Evolutionary conservation across 2,113 vertebrate species (phyloP).

Genomic region (Dryoscopus gambensis): DNA sequence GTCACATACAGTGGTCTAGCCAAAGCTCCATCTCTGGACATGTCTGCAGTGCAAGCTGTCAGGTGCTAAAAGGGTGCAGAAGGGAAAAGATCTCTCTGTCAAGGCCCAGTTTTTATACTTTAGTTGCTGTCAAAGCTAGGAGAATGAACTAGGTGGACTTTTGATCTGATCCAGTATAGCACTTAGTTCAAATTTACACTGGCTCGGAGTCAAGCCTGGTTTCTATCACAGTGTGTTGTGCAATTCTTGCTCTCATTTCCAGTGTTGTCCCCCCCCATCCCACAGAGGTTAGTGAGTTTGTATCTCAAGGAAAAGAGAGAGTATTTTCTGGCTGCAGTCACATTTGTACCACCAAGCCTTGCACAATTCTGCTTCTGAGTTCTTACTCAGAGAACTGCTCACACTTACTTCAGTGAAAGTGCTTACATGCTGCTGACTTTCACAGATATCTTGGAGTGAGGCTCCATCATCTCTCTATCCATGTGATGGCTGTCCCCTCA

Average conservation of each 20-base stretch:
- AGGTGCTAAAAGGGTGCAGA: not conserved
- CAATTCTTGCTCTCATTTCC: not conserved
- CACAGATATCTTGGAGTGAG: not conserved
- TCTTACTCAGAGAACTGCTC: not conserved
- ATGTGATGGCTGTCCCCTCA: not conserved
- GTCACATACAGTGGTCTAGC: not conserved
- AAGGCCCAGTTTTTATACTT: not conserved
- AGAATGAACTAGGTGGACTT: not conserved
- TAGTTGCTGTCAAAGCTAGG: not conserved
- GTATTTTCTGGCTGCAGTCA: not conserved
- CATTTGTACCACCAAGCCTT: not conserved
- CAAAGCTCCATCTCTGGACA: not conserved
- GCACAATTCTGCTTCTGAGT: not conserved
- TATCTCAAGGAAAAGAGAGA: not conserved
- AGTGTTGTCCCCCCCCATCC: not conserved
- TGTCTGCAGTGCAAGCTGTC: not conserved
- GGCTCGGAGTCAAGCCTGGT: not conserved
- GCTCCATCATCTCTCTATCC: not conserved
- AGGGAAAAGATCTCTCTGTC: not conserved
- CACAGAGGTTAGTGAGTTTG: slow-evolving; percentile 9
- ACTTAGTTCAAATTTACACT: slow-evolving; percentile 8
- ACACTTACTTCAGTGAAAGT: not conserved
- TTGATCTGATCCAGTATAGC: not conserved
- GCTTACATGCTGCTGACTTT: not conserved
- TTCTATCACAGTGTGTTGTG: not conserved